These are phyloP conservation scores for Synergus gifuensis DNA, from an alignment of 2,888 invertebrate genomes.

Conservation along the genomic window DNA sequence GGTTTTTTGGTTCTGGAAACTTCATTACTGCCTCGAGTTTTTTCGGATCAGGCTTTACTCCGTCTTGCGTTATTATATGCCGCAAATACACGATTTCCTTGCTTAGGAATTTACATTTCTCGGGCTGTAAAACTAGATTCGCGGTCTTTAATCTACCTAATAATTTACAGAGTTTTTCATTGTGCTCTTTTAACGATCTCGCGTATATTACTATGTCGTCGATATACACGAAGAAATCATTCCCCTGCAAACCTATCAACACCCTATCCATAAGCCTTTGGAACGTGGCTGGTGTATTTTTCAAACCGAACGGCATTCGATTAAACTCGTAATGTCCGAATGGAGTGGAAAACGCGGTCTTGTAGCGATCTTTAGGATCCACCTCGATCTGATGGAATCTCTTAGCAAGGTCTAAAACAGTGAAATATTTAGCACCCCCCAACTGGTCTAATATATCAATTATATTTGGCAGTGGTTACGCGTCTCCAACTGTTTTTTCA, in stretches of 20 bases:
- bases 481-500: no score
- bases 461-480: no score
- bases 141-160: slow-evolving; percentile 32
- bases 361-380: no score
- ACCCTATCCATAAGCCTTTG: slow-evolving; percentile 52
- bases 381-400: no score
- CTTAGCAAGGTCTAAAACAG: no score
- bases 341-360: no score
- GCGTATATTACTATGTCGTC: slow-evolving; percentile 64
- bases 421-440: neutral
- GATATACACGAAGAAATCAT: slow-evolving; percentile 10
- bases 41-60: slow-evolving; percentile 29
- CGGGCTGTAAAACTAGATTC: slow-evolving; percentile 61
- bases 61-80: slow-evolving; percentile 33
- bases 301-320: no score
- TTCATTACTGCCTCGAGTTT: slow-evolving; percentile 17
- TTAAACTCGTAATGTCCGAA: no score
- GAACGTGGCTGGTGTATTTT: slow-evolving; percentile 52
- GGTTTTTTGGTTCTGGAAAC: neutral
- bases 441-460: no score
- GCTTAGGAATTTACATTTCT: no score
- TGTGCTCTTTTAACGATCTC: slow-evolving; percentile 42
- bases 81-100: slow-evolving; percentile 27
- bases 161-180: neutral
- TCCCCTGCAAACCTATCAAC: neutral